These are phyloP conservation scores for Tetramorium simillimum DNA, from an alignment of 1,140 invertebrate species.

Conservation along the genomic window DNA sequence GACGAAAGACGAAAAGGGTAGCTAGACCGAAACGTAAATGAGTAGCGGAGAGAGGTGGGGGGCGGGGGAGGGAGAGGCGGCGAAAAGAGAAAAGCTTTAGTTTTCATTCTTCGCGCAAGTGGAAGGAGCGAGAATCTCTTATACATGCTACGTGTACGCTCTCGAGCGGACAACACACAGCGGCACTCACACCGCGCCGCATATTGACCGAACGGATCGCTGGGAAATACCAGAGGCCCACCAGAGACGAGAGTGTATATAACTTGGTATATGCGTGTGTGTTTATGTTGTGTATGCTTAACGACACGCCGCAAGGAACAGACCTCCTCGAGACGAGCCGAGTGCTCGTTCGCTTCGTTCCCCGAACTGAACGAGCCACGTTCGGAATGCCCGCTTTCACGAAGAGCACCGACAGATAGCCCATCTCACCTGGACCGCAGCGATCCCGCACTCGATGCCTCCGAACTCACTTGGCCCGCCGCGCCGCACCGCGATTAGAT, in stretches of 20 bases:
- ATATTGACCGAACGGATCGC: conserved; percentile 27
- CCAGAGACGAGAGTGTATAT: conserved; percentile 25
- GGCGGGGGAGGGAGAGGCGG: no score
- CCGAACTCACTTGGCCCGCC: not conserved
- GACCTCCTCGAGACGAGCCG: conserved; percentile 30
- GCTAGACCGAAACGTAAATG: not conserved
- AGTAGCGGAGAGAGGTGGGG: not conserved
- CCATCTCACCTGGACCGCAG: conserved; percentile 4
- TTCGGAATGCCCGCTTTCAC: conserved; percentile 43
- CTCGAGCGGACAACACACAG: not conserved
- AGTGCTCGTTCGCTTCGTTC: conserved; percentile 15
- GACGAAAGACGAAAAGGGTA: conserved; percentile 8
- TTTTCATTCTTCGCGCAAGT: not conserved
- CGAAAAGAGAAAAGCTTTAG: conserved; percentile 33
- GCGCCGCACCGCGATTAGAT: conserved; percentile 21
- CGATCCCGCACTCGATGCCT: conserved; percentile 4
- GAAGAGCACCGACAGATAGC: conserved; percentile 30
- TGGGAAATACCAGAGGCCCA: conserved; percentile 33
- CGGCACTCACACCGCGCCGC: not conserved
- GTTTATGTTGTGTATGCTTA: conserved; percentile 33
- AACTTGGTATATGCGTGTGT: conserved; percentile 7
- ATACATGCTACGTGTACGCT: not conserved
- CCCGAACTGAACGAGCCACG: conserved; percentile 14
- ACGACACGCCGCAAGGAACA: conserved; percentile 32
- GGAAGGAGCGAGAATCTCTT: conserved; percentile 38